Base-by-base conservation (phyloP, 2,888 invertebrate genomes). In the Chironomus tentans region DNA sequence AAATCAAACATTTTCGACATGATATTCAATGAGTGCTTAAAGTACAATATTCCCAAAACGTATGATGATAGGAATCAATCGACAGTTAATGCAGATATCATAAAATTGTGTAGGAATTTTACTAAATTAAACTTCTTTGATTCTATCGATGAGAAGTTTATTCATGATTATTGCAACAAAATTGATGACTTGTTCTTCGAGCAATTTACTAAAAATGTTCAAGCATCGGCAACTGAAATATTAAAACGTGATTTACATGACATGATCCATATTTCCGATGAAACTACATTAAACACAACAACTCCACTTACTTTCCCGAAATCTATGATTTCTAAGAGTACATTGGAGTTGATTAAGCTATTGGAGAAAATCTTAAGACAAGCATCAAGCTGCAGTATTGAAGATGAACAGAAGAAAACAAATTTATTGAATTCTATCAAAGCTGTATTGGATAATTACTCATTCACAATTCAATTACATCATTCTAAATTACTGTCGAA, bases 161-260 rank as follows among this genome's bases (percentile, higher is more conserved):
- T 85, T 46, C 82, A 89, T 1, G 87, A 90, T 56, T 94, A 92
- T 81, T 87, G 91, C 2, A 86, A 88, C 28, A 90, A 93, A 82
- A 88, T 94, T 77, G 92, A 94, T 81, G 85, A 88, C 4, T 84
- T 92, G 47, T 94, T 92, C 82, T 90, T 92, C 47, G 88, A 91
- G 80, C 92, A 92, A 80, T 90, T 92, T 74, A 91, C 92, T 78
- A 88, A 90, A 79, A 87, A 90, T 78, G 89, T 92, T 78, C 82
- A 92, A 76, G 87, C 88, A 76, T 86, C 85, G 71, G 93, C 94
- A 0, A 85, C 90, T 50, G 85, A 83, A 77, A 88, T 95, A 68
- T 93, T 95, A 89, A 87, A 89, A 75, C 91, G 92, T 80, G 93
- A 95, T 82, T 86, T 95, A 74, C 93, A 94, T 82, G 88, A 90